These are phyloP conservation scores for Boloria selene DNA, from an alignment of 2,888 invertebrate genomes.

Conservation along the genomic window DNA sequence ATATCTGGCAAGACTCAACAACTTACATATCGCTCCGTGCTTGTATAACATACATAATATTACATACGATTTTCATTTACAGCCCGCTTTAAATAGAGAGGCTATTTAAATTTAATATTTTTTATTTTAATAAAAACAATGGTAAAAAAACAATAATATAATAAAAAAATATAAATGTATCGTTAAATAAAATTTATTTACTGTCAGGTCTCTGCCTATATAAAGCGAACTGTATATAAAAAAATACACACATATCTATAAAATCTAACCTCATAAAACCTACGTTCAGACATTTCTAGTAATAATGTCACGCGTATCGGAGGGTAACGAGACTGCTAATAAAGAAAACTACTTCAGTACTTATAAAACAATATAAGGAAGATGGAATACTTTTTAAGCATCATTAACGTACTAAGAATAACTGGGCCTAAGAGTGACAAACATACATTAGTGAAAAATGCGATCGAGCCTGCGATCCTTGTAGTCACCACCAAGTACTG, in stretches of 20 bases:
- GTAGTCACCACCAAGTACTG: background rate
- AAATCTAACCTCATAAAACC: conserved; percentile 72
- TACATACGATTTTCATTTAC: conserved; percentile 62
- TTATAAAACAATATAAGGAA: background rate
- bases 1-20: conserved; percentile 76
- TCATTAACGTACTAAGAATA: conserved; percentile 1
- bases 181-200: background rate
- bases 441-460: background rate
- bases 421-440: conserved; percentile 11
- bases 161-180: background rate
- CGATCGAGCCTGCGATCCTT: conserved; percentile 17
- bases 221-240: conserved; percentile 49
- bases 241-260: conserved; percentile 71
- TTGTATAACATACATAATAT: conserved; percentile 63
- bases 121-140: background rate
- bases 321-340: conserved; percentile 45
- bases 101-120: background rate
- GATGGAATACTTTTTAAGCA: background rate
- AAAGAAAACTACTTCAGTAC: conserved; percentile 4
- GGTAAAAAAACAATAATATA: too few relatives aligned
- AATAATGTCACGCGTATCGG: conserved; percentile 54
- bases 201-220: background rate
- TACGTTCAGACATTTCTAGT: conserved; percentile 50
- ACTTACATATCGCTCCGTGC: conserved; percentile 57
- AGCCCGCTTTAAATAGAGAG: background rate